Percentiles rank a stretch among this genome's conserved stretches.
phyloP scores from a whole-genome alignment of 2,888 invertebrate genomes.

The Microchrysa polita region DNA sequence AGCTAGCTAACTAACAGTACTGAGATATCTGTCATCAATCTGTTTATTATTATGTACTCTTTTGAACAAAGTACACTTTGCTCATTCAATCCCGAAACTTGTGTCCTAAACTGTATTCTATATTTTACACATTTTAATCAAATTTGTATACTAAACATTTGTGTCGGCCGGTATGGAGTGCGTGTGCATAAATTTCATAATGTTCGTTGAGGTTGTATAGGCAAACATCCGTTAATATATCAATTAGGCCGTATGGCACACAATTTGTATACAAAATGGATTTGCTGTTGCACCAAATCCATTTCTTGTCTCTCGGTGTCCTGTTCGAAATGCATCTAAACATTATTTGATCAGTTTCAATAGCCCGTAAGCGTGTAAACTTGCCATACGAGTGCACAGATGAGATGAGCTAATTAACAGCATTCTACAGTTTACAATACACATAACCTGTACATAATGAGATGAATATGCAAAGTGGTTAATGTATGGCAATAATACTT shows the following conservation, averaged over 20 bases:
- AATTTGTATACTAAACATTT: background rate
- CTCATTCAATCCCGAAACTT: background rate
- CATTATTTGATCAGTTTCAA: conserved; percentile 37
- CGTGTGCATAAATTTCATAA: conserved; percentile 2
- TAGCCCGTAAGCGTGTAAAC: conserved; percentile 20
- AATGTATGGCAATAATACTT: conserved; percentile 24
- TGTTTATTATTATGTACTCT: no score
- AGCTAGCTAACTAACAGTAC: no score
- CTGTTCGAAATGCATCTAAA: background rate
- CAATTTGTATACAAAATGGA: background rate
- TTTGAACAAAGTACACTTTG: no score
- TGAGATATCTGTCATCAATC: no score
- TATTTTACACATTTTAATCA: background rate
- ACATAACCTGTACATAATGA: conserved; percentile 17
- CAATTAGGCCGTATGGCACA: conserved; percentile 19
- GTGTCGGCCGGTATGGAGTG: no score
- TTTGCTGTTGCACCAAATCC: background rate
- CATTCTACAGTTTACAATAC: conserved; percentile 6
- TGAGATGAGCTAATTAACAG: conserved; percentile 38
- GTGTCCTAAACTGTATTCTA: background rate
- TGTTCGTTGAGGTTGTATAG: conserved; percentile 17
- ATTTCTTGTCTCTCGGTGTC: conserved; percentile 7
- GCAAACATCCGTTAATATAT: conserved; percentile 36
- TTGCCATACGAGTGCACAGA: no score
- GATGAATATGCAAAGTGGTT: conserved; percentile 37